Percentiles rank a stretch among this genome's conserved stretches.
Evolutionary conservation across 2,797 vertebrate species (phyloP).

Genomic region (Aulostomus chinensis): DNA sequence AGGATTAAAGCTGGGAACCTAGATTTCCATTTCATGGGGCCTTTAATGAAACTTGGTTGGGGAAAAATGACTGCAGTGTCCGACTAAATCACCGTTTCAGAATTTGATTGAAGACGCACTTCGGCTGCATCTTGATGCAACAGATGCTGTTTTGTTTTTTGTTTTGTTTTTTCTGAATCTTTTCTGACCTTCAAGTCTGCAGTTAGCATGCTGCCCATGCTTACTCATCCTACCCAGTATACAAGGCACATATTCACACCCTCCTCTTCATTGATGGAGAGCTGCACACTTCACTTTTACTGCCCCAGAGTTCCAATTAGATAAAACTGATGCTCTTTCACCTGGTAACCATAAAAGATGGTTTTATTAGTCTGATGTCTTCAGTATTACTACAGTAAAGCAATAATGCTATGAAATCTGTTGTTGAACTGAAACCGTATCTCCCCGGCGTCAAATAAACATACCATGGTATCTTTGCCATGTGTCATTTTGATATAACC

Average conservation of each 20-base stretch:
- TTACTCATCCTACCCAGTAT: constrained; percentile 49
- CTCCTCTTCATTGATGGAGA: constrained; percentile 40
- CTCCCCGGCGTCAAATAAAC: constrained; percentile 9
- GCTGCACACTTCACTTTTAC: constrained; percentile 45
- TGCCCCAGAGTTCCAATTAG: constrained; percentile 11
- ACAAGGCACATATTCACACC: constrained; percentile 71
- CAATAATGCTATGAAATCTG: not conserved
- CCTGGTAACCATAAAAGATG: too few species aligned
- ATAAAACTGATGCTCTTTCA: constrained; percentile 2
- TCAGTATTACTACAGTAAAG: too few species aligned
- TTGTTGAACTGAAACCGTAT: constrained; percentile 12
- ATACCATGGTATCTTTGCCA: constrained; percentile 4
- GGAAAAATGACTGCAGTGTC: too few species aligned
- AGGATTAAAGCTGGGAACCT: too few species aligned
- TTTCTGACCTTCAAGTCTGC: constrained; percentile 34
- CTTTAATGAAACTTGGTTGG: too few species aligned
- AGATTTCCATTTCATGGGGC: too few species aligned
- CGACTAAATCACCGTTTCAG: too few species aligned
- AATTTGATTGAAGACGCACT: too few species aligned
- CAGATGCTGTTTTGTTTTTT: too few species aligned
- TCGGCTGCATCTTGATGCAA: too few species aligned
- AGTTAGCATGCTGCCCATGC: constrained; percentile 73
- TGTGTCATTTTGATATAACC: constrained; percentile 28
- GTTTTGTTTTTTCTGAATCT: not conserved
- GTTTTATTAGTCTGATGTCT: too few species aligned